Evolutionary conservation across 2,888 invertebrate genomes (phyloP).

Genomic region (Phaonia tiefii): DNA sequence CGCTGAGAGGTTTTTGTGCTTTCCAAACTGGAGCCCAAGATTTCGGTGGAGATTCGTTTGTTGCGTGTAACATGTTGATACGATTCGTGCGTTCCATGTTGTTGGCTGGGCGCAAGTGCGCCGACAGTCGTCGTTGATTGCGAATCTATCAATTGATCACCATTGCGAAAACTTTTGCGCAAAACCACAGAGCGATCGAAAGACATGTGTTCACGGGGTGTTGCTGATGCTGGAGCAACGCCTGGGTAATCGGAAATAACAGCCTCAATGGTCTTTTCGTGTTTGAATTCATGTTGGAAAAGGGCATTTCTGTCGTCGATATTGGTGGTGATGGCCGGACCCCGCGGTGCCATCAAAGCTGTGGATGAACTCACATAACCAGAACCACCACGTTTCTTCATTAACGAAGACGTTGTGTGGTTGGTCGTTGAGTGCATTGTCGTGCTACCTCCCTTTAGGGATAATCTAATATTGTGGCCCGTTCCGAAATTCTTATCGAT

Average conservation of each 20-base stretch:
- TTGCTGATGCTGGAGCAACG: conserved; percentile 66
- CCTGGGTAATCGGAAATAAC: conserved; percentile 81
- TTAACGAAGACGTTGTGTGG: conserved; percentile 71
- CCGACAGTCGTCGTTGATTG: not conserved
- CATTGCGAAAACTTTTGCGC: conserved; percentile 58
- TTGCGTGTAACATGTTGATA: conserved; percentile 91
- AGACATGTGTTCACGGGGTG: conserved; percentile 78
- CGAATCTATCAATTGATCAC: conserved; percentile 15
- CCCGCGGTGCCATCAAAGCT: conserved; percentile 75
- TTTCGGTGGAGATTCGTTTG: conserved; percentile 91
- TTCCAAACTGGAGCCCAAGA: conserved; percentile 91
- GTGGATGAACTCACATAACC: conserved; percentile 66
- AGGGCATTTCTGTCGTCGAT: conserved; percentile 79
- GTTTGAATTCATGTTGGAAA: conserved; percentile 82
- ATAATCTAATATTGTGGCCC: conserved; percentile 17
- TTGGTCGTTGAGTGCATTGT: conserved; percentile 72
- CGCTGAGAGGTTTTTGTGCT: conserved; percentile 91
- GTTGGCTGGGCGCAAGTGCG: conserved; percentile 27
- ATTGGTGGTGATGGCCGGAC: conserved; percentile 85
- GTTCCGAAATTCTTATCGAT: conserved; percentile 22
- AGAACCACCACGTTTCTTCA: conserved; percentile 74
- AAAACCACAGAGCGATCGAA: conserved; percentile 80
- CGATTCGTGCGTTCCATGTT: conserved; percentile 59
- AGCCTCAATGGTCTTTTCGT: conserved; percentile 82
- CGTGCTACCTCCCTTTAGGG: conserved; percentile 35